These are phyloP conservation scores for Myoxocephalus aenaeus DNA, from an alignment of 2,797 vertebrate genomes.

Conservation along the genomic window DNA sequence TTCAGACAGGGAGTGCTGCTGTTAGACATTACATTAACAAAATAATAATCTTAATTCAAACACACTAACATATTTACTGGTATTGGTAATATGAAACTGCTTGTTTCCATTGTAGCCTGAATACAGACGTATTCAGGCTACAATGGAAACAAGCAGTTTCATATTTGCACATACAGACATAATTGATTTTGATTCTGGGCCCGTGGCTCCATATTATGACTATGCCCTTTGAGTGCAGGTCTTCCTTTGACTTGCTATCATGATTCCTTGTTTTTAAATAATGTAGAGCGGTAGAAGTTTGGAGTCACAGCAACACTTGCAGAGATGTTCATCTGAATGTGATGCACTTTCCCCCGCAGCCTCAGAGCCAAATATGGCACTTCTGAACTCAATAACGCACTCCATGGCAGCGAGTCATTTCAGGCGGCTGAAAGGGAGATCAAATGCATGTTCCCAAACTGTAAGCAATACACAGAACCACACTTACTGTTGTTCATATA, in stretches of 20 bases:
- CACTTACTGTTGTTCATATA: not conserved
- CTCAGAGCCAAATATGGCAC: slow-evolving; percentile 94
- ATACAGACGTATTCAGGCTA: not conserved
- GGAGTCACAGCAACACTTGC: not conserved
- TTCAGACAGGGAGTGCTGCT: not conserved
- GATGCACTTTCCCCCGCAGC: slow-evolving; percentile 72
- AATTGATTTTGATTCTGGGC: not conserved
- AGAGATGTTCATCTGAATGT: not conserved
- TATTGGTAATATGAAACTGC: too few species aligned
- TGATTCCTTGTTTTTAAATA: not conserved
- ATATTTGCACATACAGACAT: not conserved
- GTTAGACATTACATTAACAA: not conserved
- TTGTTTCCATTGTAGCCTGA: too few species aligned
- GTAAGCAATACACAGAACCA: slow-evolving; percentile 77
- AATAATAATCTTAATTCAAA: not conserved
- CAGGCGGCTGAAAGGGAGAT: slow-evolving; percentile 91
- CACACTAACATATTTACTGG: not conserved
- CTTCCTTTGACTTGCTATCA: not conserved
- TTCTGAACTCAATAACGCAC: slow-evolving; percentile 91
- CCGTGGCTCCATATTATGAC: not conserved
- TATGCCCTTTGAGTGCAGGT: not conserved
- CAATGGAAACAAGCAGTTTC: not conserved
- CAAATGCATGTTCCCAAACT: slow-evolving; percentile 93
- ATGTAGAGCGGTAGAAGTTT: not conserved
- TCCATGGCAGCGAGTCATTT: slow-evolving; percentile 92